Base-by-base conservation (phyloP, 2,888 invertebrate genomes). In the Lysandra coridon region DNA sequence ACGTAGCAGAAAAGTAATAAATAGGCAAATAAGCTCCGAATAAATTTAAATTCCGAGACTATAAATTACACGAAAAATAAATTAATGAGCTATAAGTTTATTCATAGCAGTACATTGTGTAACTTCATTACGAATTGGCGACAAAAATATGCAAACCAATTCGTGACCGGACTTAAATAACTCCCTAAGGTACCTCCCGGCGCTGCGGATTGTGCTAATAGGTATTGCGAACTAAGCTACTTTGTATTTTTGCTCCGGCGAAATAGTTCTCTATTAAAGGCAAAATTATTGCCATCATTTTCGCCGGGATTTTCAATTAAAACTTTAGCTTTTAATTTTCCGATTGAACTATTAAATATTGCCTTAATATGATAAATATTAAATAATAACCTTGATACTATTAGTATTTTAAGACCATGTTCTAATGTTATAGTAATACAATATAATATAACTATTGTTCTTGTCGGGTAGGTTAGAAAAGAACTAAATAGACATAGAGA, bases 131-230 rank as follows among this genome's bases (percentile, higher is more conserved):
- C 79, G 77, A 80, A 79, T 78, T 80, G 74, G 80, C 78, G 78
- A 77, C 74, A 81, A 82, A 82, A 82, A 82, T 82, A 82, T 82
- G 82, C 81, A 79, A 81, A 80, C 79, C 78, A 78, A 81, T 73
- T 81, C 80, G 81, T 81, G 81, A 80, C 82, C 80, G 79, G 79
- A 78, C 80, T 80, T 79, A 80, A 81, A 82, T 76, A 33, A 57
- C 57, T 76, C 76, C 53, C 76, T n/a, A 53, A 76, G 76, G 76
- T 53, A 30, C 76, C 53, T 53, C 37, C 30, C 76, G 53, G 76
- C 76, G 57, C 76, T 76, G 76, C 76, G 76, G 76, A 57, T 53
- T 30, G 57, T 30, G 12, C 17, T 76, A 76, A 33, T 53, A 53
- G 76, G 30, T 53, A 76, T 53, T 76, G 76, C 76, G 33, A 76